Evolutionary conservation across 2,797 vertebrate species (phyloP), one percentile per base, ranked within the genome.

Genomic region (Macrochelys suwanniensis): DNA sequence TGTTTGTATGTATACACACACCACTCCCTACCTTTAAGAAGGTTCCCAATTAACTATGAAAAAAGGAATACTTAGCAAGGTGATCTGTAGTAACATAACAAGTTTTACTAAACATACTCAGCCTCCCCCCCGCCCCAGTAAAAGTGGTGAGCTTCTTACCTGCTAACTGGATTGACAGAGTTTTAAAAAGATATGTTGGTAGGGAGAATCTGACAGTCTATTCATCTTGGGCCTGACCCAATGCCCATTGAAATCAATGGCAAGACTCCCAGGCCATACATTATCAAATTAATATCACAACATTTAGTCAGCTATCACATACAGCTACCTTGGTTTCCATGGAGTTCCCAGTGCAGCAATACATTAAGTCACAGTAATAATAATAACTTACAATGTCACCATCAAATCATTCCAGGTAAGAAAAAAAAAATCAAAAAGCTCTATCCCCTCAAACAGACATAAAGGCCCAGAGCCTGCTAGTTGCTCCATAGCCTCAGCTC

Each of bases 101-200:
- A 92, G 57, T n/a, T 71, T 96, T 90, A 95, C 92, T 93, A 94
- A 96, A 96, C 0, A 0, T 54, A 68, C 92, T 93, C 77, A 80
- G 37, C 37, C 37, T 4, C 37, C 37, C 37, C 37, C 65, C 82
- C 61, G n/a, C n/a, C 87, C 3, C 31, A 65, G 61, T 65, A 65
- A n/a, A 12, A 82, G 77, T 0, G 0, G 82, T 53, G 57, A 84
- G 93, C 28, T 77, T 89, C 83, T 94, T 74, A 93, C 81, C 82
- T 53, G 80, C 80, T 94, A 96, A 95, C 89, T 96, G 93, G 89
- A 91, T 53, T 93, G 94, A 94, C 74, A 94, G 94, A 89, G 93
- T 89, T 89, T 82, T 54, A 5, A 96, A 92, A 90, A 93, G 57
- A 51, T 12, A 11, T 57, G 51, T 37, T 85, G 81, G 91, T 85